A percentile compares a stretch with the other conserved stretches of the same genome.
phyloP scores from a whole-genome alignment of 92 coral and sea anemone species.

The Porites divaricata region DNA sequence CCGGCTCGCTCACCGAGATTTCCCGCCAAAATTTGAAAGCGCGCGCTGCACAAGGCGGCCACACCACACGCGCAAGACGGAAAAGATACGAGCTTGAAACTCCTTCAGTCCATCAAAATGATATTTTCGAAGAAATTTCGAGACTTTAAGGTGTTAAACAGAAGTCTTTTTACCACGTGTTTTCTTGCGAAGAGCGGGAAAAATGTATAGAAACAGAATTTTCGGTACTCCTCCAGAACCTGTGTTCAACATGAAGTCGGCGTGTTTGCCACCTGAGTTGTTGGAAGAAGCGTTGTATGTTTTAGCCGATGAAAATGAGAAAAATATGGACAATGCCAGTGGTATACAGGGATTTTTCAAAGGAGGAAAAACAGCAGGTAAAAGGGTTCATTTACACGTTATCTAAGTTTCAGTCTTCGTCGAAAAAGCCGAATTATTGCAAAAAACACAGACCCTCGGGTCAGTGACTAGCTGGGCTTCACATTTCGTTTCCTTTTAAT shows the following conservation, averaged over 20 bases:
- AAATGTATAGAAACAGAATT: slow-evolving; percentile 84
- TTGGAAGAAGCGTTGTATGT: slow-evolving; percentile 93
- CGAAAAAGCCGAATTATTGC: neutral
- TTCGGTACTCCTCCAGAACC: slow-evolving; percentile 99
- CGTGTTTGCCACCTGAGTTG: slow-evolving; percentile 88
- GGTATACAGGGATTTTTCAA: slow-evolving; percentile 89
- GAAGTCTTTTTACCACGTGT: no score
- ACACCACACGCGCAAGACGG: neutral
- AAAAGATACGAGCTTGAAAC: neutral
- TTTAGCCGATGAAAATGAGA: slow-evolving; percentile 96
- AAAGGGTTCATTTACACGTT: neutral
- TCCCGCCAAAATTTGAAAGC: slow-evolving; percentile 8
- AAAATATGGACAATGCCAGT: slow-evolving; percentile 85
- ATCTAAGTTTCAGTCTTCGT: neutral
- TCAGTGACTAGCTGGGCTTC: no score
- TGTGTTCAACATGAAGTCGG: slow-evolving; percentile 88
- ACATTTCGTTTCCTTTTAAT: neutral
- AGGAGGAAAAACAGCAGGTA: slow-evolving; percentile 93
- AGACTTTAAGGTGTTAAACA: neutral
- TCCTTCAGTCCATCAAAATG: neutral
- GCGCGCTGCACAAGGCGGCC: neutral
- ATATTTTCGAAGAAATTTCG: neutral
- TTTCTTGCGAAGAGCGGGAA: neutral
- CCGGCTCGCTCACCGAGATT: neutral
- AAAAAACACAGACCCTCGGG: no score